These are phyloP conservation scores for Poeciliopsis turneri DNA, from an alignment of 2,797 vertebrate species.

Conservation along the genomic window DNA sequence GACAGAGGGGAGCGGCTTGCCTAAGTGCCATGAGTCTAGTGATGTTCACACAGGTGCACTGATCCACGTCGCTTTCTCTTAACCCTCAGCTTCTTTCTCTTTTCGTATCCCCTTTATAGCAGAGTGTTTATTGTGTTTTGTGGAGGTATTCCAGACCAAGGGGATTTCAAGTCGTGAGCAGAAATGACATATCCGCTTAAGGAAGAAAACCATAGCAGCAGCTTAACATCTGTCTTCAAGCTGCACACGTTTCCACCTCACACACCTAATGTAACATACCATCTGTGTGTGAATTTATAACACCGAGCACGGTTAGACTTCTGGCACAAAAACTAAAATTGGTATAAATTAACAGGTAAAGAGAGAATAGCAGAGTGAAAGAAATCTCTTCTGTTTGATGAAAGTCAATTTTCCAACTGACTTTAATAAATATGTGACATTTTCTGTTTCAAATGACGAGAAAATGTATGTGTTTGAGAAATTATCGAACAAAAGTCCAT, in stretches of 20 bases:
- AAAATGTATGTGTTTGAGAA: neutral
- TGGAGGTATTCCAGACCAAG: conserved; percentile 27
- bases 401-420: conserved; percentile 8
- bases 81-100: conserved; percentile 29
- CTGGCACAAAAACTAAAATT: conserved; percentile 4
- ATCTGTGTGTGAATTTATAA: conserved; percentile 36
- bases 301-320: neutral
- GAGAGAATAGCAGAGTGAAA: neutral
- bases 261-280: conserved; percentile 30
- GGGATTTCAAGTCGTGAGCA: conserved; percentile 34
- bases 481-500: neutral
- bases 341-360: neutral
- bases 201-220: conserved; percentile 32
- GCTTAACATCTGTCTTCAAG: conserved; percentile 41
- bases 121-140: conserved; percentile 27
- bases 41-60: conserved; percentile 69
- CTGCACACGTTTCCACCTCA: conserved; percentile 41
- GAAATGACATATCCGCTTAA: conserved; percentile 52
- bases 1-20: conserved; percentile 55
- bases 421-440: neutral
- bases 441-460: neutral
- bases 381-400: neutral
- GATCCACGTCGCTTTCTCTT: conserved; percentile 36
- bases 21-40: conserved; percentile 56
- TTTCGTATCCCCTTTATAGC: conserved; percentile 36